A percentile compares a stretch with the other conserved stretches of the same genome.
Conservation (phyloP, 2,888 invertebrate genomes). For the Polymixis flavicincta region DNA sequence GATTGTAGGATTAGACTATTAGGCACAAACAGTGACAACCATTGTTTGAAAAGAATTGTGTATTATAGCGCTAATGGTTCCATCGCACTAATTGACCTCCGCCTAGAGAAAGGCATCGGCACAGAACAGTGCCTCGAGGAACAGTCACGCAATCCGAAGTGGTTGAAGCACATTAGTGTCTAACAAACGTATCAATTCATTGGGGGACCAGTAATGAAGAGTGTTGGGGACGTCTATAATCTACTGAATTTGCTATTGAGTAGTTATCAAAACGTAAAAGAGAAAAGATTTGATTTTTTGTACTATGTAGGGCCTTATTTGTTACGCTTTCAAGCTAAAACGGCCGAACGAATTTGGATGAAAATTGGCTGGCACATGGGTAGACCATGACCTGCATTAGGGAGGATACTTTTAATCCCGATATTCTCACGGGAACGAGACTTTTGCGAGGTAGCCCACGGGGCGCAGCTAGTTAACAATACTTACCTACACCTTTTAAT, state of each 20-base stretch:
- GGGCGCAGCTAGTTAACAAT: neutral
- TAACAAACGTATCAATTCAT: constrained; percentile 2
- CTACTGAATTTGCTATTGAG: neutral
- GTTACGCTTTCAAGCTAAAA: too few relatives aligned
- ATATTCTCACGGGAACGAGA: too few relatives aligned
- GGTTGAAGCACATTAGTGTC: constrained; percentile 3
- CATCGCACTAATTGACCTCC: constrained; percentile 41
- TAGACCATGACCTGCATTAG: too few relatives aligned
- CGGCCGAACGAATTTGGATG: too few relatives aligned
- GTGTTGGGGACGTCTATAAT: neutral
- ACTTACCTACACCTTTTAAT: neutral
- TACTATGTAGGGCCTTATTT: too few relatives aligned
- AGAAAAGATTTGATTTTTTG: too few relatives aligned
- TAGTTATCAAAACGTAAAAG: neutral
- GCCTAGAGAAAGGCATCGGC: neutral
- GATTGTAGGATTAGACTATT: neutral
- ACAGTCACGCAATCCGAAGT: constrained; percentile 43
- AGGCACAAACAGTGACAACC: neutral
- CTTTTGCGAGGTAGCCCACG: too few relatives aligned
- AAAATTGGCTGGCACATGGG: too few relatives aligned
- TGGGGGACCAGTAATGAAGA: constrained; percentile 14
- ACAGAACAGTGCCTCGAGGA: neutral
- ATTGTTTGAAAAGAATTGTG: constrained; percentile 1
- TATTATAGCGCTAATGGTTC: constrained; percentile 31
- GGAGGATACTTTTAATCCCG: too few relatives aligned